phyloP scores from a whole-genome alignment of 92 coral and sea anemone species.

The Epizoanthus fatuus region DNA sequence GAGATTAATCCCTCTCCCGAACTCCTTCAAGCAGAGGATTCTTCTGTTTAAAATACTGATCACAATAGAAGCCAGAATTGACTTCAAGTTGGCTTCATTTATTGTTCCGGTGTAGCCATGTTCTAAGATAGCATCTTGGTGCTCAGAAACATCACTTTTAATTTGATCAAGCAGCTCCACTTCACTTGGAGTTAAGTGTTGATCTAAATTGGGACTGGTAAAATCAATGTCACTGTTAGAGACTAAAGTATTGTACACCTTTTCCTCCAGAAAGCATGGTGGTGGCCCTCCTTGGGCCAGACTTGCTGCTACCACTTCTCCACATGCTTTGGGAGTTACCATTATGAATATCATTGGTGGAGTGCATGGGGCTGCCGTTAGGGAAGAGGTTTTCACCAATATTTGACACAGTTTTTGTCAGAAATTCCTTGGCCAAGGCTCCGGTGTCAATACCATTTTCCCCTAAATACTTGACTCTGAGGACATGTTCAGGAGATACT shows the following conservation, averaged over 20 bases:
- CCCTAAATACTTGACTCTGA: conserved; percentile 70
- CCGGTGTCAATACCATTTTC: conserved; percentile 77
- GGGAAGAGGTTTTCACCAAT: conserved; percentile 67
- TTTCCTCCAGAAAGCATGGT: conserved; percentile 67
- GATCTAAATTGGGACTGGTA: conserved; percentile 42
- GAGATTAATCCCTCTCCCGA: conserved; percentile 49
- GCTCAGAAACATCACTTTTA: conserved; percentile 60
- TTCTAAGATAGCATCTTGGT: conserved; percentile 69
- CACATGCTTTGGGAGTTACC: conserved; percentile 72
- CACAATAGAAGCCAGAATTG: conserved; percentile 71
- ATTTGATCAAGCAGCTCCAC: conserved; percentile 55
- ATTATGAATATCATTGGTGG: conserved; percentile 72
- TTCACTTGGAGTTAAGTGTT: conserved; percentile 76
- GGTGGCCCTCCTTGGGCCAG: conserved; percentile 78
- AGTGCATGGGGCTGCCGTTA: conserved; percentile 69
- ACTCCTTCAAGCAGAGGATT: conserved; percentile 43
- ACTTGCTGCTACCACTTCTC: conserved; percentile 66
- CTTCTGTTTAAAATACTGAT: conserved; percentile 75
- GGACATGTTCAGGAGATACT: conserved; percentile 49
- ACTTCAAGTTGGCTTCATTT: conserved; percentile 49
- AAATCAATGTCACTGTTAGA: conserved; percentile 63
- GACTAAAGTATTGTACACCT: conserved; percentile 65
- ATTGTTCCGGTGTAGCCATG: conserved; percentile 79
- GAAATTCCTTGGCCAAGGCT: conserved; percentile 73
- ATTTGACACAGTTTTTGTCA: conserved; percentile 50